Evolutionary conservation across 2,113 vertebrate species (phyloP).

Genomic region (Otolemur garnettii): DNA sequence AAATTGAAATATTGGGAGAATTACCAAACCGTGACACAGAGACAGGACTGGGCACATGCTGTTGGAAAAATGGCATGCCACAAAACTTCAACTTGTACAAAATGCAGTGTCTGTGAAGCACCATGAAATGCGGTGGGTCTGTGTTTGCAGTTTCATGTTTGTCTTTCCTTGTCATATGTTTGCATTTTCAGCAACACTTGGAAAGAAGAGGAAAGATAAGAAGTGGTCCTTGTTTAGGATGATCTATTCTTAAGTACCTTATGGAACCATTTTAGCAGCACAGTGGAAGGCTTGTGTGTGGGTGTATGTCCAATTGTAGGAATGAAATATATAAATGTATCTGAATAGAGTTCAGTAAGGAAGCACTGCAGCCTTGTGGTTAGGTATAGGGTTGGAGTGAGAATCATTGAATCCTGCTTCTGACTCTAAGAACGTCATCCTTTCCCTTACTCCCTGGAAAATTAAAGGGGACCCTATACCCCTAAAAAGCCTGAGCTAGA

Average conservation of each 20-base stretch:
- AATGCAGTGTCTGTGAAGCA: neutral
- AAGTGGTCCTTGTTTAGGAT: neutral
- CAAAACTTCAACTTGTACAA: neutral
- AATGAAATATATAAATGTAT: neutral
- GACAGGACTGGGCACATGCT: neutral
- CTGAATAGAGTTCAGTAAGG: neutral
- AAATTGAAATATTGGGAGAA: neutral
- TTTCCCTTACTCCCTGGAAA: neutral
- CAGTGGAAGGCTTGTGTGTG: no score
- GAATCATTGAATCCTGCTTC: neutral
- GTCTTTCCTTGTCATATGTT: neutral
- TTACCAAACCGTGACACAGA: neutral
- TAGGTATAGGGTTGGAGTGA: neutral
- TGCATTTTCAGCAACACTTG: neutral
- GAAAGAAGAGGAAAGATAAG: neutral
- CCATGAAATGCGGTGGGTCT: no score
- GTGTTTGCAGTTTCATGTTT: neutral
- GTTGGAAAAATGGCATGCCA: neutral
- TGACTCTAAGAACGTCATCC: neutral
- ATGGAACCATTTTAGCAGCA: neutral
- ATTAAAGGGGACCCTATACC: accelerated
- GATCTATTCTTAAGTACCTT: neutral
- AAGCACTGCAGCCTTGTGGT: neutral
- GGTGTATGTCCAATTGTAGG: neutral
- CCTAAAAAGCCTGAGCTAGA: neutral